Evolutionary conservation across 2,888 invertebrate species (phyloP).

Genomic region (Apodemia zela): DNA sequence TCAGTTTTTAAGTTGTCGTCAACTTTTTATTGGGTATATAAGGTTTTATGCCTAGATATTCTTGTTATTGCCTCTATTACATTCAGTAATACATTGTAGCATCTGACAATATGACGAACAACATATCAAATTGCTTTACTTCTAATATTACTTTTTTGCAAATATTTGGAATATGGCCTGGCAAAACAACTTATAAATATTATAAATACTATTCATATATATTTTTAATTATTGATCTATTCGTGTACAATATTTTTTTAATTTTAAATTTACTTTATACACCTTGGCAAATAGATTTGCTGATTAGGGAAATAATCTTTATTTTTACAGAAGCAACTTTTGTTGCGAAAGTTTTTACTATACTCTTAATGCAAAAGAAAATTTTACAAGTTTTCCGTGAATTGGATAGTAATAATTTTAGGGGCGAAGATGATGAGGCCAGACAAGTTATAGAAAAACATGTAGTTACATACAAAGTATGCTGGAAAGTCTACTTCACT

Average conservation of each 20-base stretch:
- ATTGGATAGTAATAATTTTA: slow-evolving; percentile 50
- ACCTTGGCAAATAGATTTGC: slow-evolving; percentile 50
- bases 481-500: slow-evolving; percentile 40
- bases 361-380: slow-evolving; percentile 46
- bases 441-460: slow-evolving; percentile 40
- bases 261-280: slow-evolving; percentile 53
- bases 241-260: slow-evolving; percentile 49
- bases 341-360: slow-evolving; percentile 49
- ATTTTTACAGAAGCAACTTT: slow-evolving; percentile 38
- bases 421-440: slow-evolving; percentile 41
- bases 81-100: no score
- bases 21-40: no score
- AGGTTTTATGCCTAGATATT: no score
- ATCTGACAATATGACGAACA: slow-evolving; percentile 23
- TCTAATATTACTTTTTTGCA: slow-evolving; percentile 45
- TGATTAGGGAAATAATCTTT: slow-evolving; percentile 52
- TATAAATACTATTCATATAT: no score
- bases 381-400: slow-evolving; percentile 45
- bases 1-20: no score
- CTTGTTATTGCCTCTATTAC: no score
- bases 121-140: slow-evolving; percentile 46
- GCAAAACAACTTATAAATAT: slow-evolving; percentile 37
- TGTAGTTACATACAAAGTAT: slow-evolving; percentile 39
- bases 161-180: slow-evolving; percentile 56
- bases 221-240: slow-evolving; percentile 35